Conservation (phyloP, 2,888 invertebrate genomes). For the Cabera pusaria region DNA sequence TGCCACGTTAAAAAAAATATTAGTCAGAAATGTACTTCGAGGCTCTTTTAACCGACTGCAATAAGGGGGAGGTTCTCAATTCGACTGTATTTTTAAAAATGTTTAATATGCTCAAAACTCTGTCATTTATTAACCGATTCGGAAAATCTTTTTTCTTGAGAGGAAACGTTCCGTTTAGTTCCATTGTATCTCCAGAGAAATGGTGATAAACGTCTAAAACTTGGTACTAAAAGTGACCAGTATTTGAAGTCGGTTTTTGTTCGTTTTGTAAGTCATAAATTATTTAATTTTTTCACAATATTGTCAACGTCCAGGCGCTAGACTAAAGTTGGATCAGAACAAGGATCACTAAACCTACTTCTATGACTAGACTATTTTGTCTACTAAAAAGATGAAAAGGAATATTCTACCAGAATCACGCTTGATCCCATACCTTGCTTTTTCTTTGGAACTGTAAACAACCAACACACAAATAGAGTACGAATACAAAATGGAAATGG, state of each 20-base stretch:
- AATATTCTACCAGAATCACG: conserved; percentile 83
- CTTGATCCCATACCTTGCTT: conserved; percentile 85
- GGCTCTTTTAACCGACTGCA: too few relatives aligned
- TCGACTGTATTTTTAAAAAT: too few relatives aligned
- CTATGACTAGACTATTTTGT: conserved; percentile 74
- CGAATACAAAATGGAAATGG: conserved; percentile 66
- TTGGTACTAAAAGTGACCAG: too few relatives aligned
- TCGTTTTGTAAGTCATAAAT: too few relatives aligned
- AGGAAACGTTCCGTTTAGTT: too few relatives aligned
- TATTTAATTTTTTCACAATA: conserved; percentile 2
- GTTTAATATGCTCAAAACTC: too few relatives aligned
- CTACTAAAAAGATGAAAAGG: conserved; percentile 80
- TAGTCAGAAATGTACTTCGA: background rate
- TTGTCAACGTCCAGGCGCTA: conserved; percentile 48
- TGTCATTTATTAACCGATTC: too few relatives aligned
- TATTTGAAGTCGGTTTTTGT: background rate
- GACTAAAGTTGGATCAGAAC: conserved; percentile 29
- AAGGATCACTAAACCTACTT: conserved; percentile 64
- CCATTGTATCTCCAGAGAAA: too few relatives aligned
- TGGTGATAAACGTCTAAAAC: too few relatives aligned
- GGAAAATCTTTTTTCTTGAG: too few relatives aligned
- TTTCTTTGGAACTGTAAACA: conserved; percentile 93
- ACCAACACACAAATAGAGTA: conserved; percentile 84
- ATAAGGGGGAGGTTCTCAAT: too few relatives aligned
- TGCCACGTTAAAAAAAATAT: background rate